Evolutionary conservation across 1,140 invertebrate genomes (phyloP).

Genomic region (Drosophila ananassae): DNA sequence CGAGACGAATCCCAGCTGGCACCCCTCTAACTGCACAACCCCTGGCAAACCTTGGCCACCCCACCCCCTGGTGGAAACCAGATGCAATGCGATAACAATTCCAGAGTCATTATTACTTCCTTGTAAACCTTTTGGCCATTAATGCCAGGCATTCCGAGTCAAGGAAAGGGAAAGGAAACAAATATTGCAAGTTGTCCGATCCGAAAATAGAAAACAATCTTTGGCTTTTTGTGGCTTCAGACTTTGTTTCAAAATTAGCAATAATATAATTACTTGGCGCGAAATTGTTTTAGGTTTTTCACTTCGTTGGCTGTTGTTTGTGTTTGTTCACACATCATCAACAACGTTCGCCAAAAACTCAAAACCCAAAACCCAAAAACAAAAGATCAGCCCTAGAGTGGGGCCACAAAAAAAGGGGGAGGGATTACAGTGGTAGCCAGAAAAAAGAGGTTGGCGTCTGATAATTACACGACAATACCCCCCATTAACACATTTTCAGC

Average conservation of each 20-base stretch:
- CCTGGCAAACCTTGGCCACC: slow-evolving; percentile 1
- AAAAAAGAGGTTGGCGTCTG: slow-evolving; percentile 51
- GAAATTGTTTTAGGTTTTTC: slow-evolving; percentile 74
- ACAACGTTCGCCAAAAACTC: slow-evolving; percentile 14
- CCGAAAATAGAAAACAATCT: slow-evolving; percentile 16
- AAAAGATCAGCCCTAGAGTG: slow-evolving; percentile 17
- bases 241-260: slow-evolving; percentile 66
- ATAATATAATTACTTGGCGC: slow-evolving; percentile 80
- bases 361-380: not conserved
- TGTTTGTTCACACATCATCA: slow-evolving; percentile 76
- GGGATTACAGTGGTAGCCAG: slow-evolving; percentile 25
- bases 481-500: slow-evolving; percentile 81
- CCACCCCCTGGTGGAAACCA: slow-evolving; percentile 15
- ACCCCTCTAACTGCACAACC: not conserved
- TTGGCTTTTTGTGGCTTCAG: not conserved
- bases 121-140: slow-evolving; percentile 26
- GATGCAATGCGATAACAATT: slow-evolving; percentile 64
- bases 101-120: slow-evolving; percentile 49
- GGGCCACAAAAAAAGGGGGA: slow-evolving; percentile 3
- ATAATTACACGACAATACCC: slow-evolving; percentile 82
- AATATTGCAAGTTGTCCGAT: slow-evolving; percentile 12
- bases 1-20: slow-evolving; percentile 26
- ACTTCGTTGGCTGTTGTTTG: slow-evolving; percentile 34
- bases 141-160: slow-evolving; percentile 25
- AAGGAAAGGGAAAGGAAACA: slow-evolving; percentile 38